A percentile compares a stretch with the other conserved stretches of the same genome.
Conservation (phyloP, 2,797 vertebrate species). For the Hemibagrus guttatus region DNA sequence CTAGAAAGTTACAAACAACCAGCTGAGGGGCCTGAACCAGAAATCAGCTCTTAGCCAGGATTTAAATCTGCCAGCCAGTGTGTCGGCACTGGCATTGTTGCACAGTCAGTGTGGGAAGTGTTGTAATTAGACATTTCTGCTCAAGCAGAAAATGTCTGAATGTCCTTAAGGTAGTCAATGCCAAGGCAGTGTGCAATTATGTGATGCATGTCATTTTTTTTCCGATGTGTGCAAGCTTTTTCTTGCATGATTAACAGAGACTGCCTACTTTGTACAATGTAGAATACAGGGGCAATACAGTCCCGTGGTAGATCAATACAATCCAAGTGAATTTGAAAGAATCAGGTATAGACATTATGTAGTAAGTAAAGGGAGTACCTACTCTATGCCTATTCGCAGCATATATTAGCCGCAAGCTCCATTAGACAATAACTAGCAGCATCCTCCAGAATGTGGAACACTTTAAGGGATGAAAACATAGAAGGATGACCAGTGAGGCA, state of each 20-base stretch:
- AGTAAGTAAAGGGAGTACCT: not conserved
- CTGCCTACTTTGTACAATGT: not conserved
- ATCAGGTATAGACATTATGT: not conserved
- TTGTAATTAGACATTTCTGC: slow-evolving; percentile 5
- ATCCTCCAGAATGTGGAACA: not conserved
- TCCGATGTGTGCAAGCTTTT: not conserved
- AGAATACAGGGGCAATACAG: not conserved
- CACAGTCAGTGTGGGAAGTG: not conserved
- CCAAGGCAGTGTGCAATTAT: not conserved
- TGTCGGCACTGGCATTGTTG: not conserved
- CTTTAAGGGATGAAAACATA: not conserved
- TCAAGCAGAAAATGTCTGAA: not conserved
- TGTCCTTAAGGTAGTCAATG: not conserved
- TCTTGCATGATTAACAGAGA: not conserved
- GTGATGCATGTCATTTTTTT: not conserved
- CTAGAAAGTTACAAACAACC: not conserved
- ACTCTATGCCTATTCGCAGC: not conserved
- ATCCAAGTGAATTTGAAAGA: not conserved
- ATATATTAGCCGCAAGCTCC: not conserved
- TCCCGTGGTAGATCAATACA: not conserved
- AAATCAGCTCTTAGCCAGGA: not conserved
- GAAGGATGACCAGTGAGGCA: not conserved
- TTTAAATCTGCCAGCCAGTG: not conserved
- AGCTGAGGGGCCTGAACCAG: not conserved
- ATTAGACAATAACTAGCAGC: not conserved